phyloP scores from a whole-genome alignment of 2,113 vertebrate species.

The Coregonus clupeaformis region DNA sequence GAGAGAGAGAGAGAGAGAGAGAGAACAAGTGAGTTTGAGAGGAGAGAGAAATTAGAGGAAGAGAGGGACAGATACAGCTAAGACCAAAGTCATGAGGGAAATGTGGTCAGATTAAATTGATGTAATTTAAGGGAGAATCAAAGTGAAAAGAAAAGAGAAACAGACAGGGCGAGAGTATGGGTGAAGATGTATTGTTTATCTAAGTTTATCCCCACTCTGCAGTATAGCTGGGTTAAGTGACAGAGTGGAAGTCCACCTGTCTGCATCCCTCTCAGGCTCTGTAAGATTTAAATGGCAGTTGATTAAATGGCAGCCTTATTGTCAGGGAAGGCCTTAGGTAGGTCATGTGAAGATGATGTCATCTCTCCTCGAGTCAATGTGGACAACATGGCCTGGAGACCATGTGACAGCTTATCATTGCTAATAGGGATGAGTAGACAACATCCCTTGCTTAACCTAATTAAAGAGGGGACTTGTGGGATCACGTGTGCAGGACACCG shows the following conservation, averaged over 20 bases:
- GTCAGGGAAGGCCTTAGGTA: too few species aligned
- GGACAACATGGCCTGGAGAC: background rate
- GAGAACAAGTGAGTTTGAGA: too few species aligned
- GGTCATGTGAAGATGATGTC: slow-evolving; percentile 3
- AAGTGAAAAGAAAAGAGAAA: background rate
- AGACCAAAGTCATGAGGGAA: background rate
- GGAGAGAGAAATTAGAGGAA: background rate
- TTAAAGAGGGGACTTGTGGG: background rate
- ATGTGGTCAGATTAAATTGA: background rate
- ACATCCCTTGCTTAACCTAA: slow-evolving; percentile 22
- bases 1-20: too few species aligned
- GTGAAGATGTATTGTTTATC: slow-evolving; percentile 18
- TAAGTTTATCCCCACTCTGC: slow-evolving; percentile 38
- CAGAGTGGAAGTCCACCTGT: slow-evolving; percentile 36
- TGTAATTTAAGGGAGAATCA: background rate
- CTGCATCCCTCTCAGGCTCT: background rate
- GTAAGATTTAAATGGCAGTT: slow-evolving; percentile 25
- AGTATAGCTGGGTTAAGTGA: slow-evolving; percentile 49
- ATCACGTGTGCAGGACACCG: too few species aligned
- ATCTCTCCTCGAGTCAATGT: background rate
- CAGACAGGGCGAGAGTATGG: background rate
- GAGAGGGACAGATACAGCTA: too few species aligned
- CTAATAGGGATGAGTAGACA: background rate
- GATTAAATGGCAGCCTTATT: background rate
- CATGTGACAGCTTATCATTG: background rate